Conservation (phyloP, 1,140 invertebrate species). For the Adoxophyes honmai region DNA sequence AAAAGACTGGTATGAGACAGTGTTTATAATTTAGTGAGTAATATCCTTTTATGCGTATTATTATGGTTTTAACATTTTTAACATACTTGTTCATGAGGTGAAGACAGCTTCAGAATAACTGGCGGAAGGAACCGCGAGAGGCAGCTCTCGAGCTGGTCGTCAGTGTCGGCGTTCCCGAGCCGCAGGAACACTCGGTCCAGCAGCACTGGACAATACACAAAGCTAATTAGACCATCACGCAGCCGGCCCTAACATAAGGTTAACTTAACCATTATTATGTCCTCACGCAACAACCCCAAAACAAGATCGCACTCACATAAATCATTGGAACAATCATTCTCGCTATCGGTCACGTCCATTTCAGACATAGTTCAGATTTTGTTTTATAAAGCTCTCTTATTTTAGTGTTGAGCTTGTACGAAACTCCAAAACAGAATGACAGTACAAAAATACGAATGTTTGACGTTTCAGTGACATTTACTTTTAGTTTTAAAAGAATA, state of each 20-base stretch:
- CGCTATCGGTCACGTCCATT: conserved; percentile 61
- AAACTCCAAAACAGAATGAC: conserved; percentile 8
- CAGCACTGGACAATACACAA: conserved; percentile 79
- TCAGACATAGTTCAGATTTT: conserved; percentile 52
- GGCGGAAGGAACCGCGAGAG: conserved; percentile 92
- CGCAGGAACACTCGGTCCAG: conserved; percentile 93
- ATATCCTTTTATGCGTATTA: too few relatives aligned
- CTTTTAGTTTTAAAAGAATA: too few relatives aligned
- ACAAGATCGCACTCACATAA: conserved; percentile 42
- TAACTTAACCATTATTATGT: conserved; percentile 20
- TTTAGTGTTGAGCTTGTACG: background rate
- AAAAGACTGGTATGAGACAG: too few relatives aligned
- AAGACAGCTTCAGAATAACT: conserved; percentile 92
- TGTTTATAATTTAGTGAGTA: background rate
- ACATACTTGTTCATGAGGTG: conserved; percentile 87
- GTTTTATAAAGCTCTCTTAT: conserved; percentile 13
- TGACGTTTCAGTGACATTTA: background rate
- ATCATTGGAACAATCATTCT: conserved; percentile 65
- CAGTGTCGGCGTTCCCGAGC: conserved; percentile 91
- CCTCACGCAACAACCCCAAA: conserved; percentile 1
- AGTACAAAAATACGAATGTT: conserved; percentile 1
- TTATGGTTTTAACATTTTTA: too few relatives aligned
- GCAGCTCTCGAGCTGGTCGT: conserved; percentile 90
- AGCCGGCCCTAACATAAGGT: conserved; percentile 29
- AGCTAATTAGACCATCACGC: conserved; percentile 18